Conservation (phyloP, 2,797 vertebrate genomes). For the Sus cebifrons region DNA sequence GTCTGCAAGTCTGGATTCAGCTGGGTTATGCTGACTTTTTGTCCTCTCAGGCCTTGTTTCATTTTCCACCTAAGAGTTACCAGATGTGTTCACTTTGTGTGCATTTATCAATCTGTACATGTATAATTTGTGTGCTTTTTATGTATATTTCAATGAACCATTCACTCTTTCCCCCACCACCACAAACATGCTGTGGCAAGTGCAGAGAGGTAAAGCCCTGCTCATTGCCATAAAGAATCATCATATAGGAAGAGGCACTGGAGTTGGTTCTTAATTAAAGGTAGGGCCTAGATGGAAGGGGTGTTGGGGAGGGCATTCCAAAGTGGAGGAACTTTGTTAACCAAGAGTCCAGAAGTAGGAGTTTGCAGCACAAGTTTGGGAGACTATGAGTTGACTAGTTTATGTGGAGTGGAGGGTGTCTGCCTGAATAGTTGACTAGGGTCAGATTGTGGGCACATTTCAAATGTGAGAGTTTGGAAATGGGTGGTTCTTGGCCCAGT, state of each 20-base stretch:
- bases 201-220: background rate
- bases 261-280: constrained; percentile 12
- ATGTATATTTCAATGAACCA: background rate
- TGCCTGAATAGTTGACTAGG: background rate
- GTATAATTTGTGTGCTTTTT: background rate
- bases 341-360: background rate
- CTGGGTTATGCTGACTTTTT: no score
- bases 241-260: background rate
- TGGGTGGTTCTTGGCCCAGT: background rate
- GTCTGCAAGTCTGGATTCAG: no score
- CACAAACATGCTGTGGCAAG: background rate
- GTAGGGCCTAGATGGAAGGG: constrained; percentile 2
- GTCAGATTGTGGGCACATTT: background rate
- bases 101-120: background rate
- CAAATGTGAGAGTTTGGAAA: constrained; percentile 30
- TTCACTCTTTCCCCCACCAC: background rate
- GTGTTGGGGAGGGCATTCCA: background rate
- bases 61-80: background rate
- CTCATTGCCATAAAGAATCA: background rate
- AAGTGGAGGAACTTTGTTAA: constrained; percentile 36
- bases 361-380: background rate
- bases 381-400: background rate
- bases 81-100: background rate
- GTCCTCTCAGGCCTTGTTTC: no score
- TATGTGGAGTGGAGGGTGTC: background rate